Conservation (phyloP, 2,888 invertebrate species). For the Frankliniella fusca region DNA sequence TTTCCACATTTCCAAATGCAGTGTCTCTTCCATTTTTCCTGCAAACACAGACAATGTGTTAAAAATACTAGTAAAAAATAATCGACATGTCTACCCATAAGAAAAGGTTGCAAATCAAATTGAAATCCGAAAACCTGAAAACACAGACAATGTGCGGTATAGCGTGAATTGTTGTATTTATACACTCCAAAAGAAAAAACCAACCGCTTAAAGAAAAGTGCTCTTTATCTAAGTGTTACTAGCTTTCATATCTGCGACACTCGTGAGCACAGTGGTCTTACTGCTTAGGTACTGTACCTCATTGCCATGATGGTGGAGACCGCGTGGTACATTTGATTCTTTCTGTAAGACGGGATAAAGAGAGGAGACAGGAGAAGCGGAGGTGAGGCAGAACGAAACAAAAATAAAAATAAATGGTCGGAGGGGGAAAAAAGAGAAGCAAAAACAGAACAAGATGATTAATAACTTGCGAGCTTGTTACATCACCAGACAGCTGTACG, state of each 20-base stretch:
- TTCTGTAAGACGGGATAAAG: conserved; percentile 49
- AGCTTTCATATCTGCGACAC: not conserved
- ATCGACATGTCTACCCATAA: no score
- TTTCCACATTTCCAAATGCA: conserved; percentile 52
- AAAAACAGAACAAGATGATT: conserved; percentile 34
- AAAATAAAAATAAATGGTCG: conserved; percentile 30
- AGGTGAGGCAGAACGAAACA: conserved; percentile 29
- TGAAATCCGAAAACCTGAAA: no score
- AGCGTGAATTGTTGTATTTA: no score
- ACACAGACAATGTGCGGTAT: no score
- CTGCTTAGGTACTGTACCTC: conserved; percentile 61
- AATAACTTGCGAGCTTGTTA: conserved; percentile 14
- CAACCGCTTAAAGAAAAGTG: not conserved
- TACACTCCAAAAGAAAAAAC: no score
- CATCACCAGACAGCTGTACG: not conserved
- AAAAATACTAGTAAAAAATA: no score
- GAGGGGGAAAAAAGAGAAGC: conserved; percentile 35
- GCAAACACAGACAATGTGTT: conserved; percentile 39
- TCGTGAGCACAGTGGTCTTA: not conserved
- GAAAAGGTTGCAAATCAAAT: no score
- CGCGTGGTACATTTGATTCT: conserved; percentile 94
- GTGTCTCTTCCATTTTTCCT: conserved; percentile 71
- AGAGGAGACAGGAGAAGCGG: conserved; percentile 29
- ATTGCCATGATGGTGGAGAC: conserved; percentile 90
- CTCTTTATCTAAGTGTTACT: not conserved